Evolutionary conservation across 2,113 vertebrate genomes (phyloP).

Genomic region (Menura novaehollandiae): DNA sequence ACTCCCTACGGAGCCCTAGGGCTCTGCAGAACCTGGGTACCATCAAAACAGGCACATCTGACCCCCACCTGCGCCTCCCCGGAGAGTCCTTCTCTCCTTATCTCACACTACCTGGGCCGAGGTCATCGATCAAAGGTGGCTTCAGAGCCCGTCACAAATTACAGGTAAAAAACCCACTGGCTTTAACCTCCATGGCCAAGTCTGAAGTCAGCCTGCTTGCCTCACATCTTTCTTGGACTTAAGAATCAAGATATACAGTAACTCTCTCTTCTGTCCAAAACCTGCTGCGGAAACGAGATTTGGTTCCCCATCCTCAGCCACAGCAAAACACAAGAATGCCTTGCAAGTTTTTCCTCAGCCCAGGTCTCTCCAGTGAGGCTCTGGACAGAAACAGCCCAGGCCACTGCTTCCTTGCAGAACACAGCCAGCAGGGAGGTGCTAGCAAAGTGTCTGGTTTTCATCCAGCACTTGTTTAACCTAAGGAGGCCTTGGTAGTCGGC

Average conservation of each 20-base stretch:
- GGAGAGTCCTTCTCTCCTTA: neutral
- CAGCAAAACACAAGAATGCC: neutral
- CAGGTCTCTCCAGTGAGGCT: neutral
- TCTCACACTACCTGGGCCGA: neutral
- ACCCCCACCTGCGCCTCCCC: neutral
- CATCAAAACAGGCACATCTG: rapidly evolving
- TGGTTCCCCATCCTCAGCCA: neutral
- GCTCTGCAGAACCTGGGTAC: neutral
- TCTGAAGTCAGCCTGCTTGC: neutral
- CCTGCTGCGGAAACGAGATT: neutral
- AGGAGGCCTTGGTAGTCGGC: neutral
- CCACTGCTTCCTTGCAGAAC: neutral
- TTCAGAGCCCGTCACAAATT: neutral
- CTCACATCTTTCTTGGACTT: rapidly evolving
- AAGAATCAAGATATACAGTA: neutral
- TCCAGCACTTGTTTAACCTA: neutral
- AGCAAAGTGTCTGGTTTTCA: neutral
- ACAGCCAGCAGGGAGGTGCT: neutral
- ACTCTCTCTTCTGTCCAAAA: neutral
- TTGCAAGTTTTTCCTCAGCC: neutral
- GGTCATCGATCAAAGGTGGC: neutral
- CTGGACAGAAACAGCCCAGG: neutral
- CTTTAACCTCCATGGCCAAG: neutral
- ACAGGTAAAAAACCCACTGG: neutral
- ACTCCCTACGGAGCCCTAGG: rapidly evolving